phyloP scores from a whole-genome alignment of 2,888 invertebrate genomes.

The Tachina grossa region DNA sequence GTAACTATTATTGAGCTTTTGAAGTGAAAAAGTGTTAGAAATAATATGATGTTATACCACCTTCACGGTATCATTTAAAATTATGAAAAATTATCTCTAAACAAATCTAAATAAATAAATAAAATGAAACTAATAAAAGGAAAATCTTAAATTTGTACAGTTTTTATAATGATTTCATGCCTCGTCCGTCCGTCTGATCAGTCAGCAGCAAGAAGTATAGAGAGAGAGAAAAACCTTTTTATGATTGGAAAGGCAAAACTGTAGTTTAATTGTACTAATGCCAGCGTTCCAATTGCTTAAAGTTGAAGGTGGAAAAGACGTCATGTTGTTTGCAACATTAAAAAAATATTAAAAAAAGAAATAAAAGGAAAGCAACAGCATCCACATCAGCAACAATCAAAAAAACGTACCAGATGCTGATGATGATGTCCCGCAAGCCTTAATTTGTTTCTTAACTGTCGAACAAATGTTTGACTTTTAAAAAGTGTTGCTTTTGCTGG shows the following conservation, averaged over 20 bases:
- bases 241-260: conserved; percentile 56
- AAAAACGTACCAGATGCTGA: conserved; percentile 38
- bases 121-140: conserved; percentile 26
- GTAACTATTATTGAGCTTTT: not conserved
- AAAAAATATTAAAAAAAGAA: conserved; percentile 49
- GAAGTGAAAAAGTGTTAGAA: conserved; percentile 59
- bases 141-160: conserved; percentile 27
- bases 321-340: conserved; percentile 74
- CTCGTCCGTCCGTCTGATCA: not conserved
- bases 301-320: conserved; percentile 74
- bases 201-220: conserved; percentile 5
- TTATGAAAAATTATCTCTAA: conserved; percentile 63
- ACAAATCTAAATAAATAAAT: conserved; percentile 38
- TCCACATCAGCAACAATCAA: conserved; percentile 14
- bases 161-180: conserved; percentile 36
- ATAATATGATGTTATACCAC: conserved; percentile 64
- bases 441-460: conserved; percentile 81
- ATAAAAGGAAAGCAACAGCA: not conserved
- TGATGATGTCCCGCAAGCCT: conserved; percentile 80
- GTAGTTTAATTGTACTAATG: conserved; percentile 72
- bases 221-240: conserved; percentile 37
- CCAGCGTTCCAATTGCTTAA: conserved; percentile 66
- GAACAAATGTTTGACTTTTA: conserved; percentile 72
- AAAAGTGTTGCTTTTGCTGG: conserved; percentile 60
- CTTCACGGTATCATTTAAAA: conserved; percentile 67